Percentiles rank a stretch among this genome's conserved stretches.
phyloP scores from a whole-genome alignment of 2,888 invertebrate species.

The Ischnura elegans region DNA sequence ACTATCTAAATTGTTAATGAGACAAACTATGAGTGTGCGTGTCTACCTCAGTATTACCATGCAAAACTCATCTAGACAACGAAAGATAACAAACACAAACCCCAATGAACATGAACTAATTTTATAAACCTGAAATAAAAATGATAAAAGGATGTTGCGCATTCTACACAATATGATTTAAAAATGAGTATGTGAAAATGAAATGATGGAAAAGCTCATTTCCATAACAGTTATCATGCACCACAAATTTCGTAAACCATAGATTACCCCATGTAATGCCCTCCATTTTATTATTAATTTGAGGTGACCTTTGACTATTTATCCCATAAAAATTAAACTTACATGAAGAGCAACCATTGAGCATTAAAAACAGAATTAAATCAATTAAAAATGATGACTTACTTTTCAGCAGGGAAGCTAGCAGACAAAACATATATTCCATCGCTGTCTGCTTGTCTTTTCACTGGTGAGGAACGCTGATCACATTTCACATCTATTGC shows the following conservation, averaged over 20 bases:
- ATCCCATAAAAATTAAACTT: neutral
- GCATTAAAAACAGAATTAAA: slow-evolving; percentile 3
- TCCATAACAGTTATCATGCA: neutral
- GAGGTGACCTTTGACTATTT: neutral
- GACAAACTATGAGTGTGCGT: slow-evolving; percentile 68
- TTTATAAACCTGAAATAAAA: slow-evolving; percentile 4
- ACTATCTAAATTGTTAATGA: slow-evolving; percentile 65
- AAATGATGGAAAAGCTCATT: neutral
- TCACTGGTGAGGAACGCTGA: slow-evolving; percentile 85
- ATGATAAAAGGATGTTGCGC: no score
- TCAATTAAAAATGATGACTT: slow-evolving; percentile 78
- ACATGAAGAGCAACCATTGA: neutral
- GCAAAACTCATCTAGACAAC: slow-evolving; percentile 52
- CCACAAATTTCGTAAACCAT: neutral
- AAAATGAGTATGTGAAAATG: neutral
- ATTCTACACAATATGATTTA: neutral
- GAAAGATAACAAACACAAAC: slow-evolving; percentile 48
- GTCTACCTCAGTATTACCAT: slow-evolving; percentile 68
- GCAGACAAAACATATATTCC: slow-evolving; percentile 91
- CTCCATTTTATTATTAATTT: neutral
- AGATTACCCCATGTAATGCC: neutral
- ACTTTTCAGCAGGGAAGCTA: slow-evolving; percentile 92
- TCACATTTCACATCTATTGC: slow-evolving; percentile 95
- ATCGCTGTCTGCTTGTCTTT: slow-evolving; percentile 83
- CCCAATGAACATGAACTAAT: slow-evolving; percentile 28